Base-by-base conservation (phyloP, 2,113 vertebrate species). In the Dinomys branickii region DNA sequence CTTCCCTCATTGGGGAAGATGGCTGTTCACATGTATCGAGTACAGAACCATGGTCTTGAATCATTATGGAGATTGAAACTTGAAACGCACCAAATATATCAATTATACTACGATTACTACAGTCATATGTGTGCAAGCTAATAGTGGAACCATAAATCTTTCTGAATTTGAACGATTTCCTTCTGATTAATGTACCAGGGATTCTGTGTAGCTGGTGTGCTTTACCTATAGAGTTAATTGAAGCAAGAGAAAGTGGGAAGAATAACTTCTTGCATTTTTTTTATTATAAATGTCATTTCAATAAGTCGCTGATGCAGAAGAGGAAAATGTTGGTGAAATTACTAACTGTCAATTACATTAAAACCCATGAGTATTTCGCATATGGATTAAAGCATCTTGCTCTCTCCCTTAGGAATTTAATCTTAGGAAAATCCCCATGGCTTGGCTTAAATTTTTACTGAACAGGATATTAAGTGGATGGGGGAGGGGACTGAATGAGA, bases 251-350 rank as follows among this genome's bases (percentile, higher is more conserved):
- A 88, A 95, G 58, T 93, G 95, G 97, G 41, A 58, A 80, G 63
- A 98, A 95, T 5, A 97, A 87, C 4, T 7, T 89, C 97, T 97
- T 97, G 80, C 80, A 94, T 92, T 97, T 97, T 97, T 97, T 98
- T 97, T 92, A 95, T 97, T 94, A 91, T 71, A 10, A 88, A 91
- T 95, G 98, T 97, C 26, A 92, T 97, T 98, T 95, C 95, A 94
- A 41, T 71, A 93, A 97, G 59, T 14, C 93, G 28, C 89, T 97
- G 92, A 75, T 90, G 96, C 84, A 88, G 92, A 97, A 93, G 80
- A 81, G 59, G n/a, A 58, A n/a, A 73, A 41, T 28, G 0, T 1
- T 9, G 33, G 6, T 85, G 63, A 94, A 44, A 77, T 14, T 81
- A 90, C 26, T 83, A 92, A 69, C 65, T 91, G 89, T 87, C 96